Conservation (phyloP, 2,888 invertebrate genomes). For the Amblyjoppa proteus region DNA sequence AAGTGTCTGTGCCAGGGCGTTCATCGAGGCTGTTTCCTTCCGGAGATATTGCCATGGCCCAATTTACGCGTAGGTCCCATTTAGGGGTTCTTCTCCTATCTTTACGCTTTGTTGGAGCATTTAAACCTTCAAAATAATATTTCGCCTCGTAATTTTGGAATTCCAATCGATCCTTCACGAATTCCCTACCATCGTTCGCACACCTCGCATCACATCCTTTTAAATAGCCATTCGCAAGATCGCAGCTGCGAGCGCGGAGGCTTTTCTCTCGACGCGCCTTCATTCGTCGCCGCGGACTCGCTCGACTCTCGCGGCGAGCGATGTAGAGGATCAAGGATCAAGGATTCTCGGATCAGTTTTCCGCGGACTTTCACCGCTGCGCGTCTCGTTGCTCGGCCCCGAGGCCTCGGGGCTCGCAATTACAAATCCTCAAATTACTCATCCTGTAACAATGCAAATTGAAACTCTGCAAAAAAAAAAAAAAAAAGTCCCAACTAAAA, state of each 20-base stretch:
- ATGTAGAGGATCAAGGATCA: slow-evolving; percentile 76
- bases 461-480: not conserved
- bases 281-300: slow-evolving; percentile 13
- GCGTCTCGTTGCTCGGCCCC: slow-evolving; percentile 44
- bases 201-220: not conserved
- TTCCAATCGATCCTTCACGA: not conserved
- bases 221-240: not conserved
- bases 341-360: slow-evolving; percentile 72
- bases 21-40: too few species aligned
- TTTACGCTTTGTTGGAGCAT: too few species aligned
- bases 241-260: not conserved
- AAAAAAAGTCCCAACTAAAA: not conserved
- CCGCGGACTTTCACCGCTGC: slow-evolving; percentile 74
- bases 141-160: too few species aligned
- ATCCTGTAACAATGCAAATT: not conserved
- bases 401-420: slow-evolving; percentile 47
- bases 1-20: too few species aligned
- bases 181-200: not conserved
- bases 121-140: too few species aligned
- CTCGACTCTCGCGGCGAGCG: slow-evolving; percentile 22
- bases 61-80: too few species aligned
- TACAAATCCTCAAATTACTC: slow-evolving; percentile 2
- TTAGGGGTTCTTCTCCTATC: too few species aligned
- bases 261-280: slow-evolving; percentile 19
- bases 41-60: too few species aligned